These are phyloP conservation scores for Haliaeetus leucogaster DNA, from an alignment of 2,113 vertebrate species.

Conservation along the genomic window DNA sequence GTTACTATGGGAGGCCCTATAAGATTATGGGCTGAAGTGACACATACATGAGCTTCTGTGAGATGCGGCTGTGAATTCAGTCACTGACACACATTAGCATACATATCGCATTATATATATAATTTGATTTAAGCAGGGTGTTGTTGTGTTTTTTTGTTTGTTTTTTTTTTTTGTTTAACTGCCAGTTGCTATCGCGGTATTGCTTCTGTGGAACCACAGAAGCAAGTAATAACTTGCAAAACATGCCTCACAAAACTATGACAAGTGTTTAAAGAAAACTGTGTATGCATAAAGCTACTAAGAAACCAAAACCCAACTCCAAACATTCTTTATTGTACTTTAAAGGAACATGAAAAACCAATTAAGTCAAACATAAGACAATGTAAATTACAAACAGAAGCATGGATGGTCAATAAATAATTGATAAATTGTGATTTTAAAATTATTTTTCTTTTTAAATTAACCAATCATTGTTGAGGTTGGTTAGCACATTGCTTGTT, in stretches of 20 bases:
- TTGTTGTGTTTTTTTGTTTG: background rate
- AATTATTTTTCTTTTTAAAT: background rate
- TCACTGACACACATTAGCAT: background rate
- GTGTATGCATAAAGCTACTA: background rate
- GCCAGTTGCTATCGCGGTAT: background rate
- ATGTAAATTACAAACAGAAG: background rate
- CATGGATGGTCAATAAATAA: background rate
- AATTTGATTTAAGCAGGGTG: background rate
- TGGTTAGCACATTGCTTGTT: background rate
- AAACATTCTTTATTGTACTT: background rate
- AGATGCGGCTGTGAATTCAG: accelerated
- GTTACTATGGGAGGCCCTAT: accelerated
- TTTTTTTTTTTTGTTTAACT: background rate
- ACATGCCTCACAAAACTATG: background rate
- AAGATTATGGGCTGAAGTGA: background rate
- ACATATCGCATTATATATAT: accelerated
- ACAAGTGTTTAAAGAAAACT: background rate
- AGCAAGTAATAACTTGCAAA: slow-evolving; percentile 1
- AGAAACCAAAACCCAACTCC: background rate
- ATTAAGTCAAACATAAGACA: background rate
- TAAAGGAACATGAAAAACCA: background rate
- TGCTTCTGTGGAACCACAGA: background rate
- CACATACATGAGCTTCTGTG: background rate
- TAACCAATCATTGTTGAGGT: background rate
- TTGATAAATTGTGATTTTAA: background rate